These are phyloP conservation scores for Epizoanthus illoricatus DNA, from an alignment of 92 coral and sea anemone genomes.

Conservation along the genomic window DNA sequence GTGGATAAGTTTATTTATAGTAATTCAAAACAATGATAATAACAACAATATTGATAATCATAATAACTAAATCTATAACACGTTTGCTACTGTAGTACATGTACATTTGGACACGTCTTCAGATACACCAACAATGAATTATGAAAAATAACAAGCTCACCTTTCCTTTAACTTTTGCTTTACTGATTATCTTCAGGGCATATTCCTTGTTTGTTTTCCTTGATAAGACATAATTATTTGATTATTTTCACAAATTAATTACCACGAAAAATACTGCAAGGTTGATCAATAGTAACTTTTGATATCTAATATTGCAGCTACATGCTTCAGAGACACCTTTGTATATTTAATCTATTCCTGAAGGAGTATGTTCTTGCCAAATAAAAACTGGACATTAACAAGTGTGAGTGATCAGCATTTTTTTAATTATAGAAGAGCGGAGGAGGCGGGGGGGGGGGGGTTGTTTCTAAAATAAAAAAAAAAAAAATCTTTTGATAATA, in stretches of 20 bases:
- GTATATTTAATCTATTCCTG: background rate
- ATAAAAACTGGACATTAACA: no score
- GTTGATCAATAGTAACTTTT: background rate
- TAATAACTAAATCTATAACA: background rate
- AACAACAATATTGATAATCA: background rate
- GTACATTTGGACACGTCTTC: background rate
- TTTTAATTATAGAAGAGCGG: no score
- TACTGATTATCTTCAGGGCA: conserved; percentile 92
- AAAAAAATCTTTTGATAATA: no score
- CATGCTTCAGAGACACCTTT: background rate
- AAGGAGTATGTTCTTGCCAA: no score
- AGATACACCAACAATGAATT: background rate
- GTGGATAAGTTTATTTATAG: no score
- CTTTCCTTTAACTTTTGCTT: conserved; percentile 97
- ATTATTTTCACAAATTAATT: no score
- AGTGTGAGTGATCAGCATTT: no score
- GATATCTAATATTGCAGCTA: background rate
- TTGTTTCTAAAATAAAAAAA: no score
- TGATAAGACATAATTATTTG: background rate
- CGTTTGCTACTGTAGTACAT: background rate
- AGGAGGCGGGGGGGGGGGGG: no score
- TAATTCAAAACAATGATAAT: no score
- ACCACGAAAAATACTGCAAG: no score
- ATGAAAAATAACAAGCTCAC: conserved; percentile 42
- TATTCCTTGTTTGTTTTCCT: conserved; percentile 94